phyloP scores from a whole-genome alignment of 2,888 invertebrate species.

The Cantharis lateralis region DNA sequence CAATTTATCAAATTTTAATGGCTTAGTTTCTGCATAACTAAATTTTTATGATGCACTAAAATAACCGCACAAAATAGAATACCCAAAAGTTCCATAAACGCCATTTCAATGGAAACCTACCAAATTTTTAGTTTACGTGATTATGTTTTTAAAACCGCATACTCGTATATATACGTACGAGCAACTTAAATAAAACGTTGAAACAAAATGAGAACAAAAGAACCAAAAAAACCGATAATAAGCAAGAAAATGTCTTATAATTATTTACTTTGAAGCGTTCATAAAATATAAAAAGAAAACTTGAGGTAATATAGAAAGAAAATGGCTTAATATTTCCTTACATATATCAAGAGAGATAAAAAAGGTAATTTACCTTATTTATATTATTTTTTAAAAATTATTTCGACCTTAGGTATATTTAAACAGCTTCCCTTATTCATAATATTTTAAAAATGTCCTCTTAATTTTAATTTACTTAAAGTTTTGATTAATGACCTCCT shows the following conservation, averaged over 20 bases:
- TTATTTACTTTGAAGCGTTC: background rate
- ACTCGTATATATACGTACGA: background rate
- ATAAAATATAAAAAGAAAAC: background rate
- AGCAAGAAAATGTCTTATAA: background rate
- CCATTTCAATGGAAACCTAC: background rate
- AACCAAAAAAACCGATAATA: background rate
- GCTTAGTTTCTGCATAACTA: background rate
- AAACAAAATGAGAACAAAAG: background rate
- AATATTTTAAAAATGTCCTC: background rate
- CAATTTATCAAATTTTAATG: background rate
- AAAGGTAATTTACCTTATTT: background rate
- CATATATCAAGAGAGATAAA: background rate
- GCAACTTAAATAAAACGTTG: background rate
- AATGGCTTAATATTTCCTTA: background rate
- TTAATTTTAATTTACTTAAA: background rate
- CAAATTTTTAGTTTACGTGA: background rate
- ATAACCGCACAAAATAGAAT: background rate
- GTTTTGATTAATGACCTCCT: background rate
- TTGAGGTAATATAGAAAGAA: background rate
- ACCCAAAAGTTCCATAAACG: background rate
- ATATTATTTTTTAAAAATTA: background rate
- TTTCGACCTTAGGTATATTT: background rate
- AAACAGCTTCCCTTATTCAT: background rate
- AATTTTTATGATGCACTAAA: background rate
- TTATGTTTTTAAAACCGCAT: background rate